Percentiles rank a stretch among this genome's conserved stretches.
Evolutionary conservation across 2,888 invertebrate genomes (phyloP).

Genomic region (Drosophila rellima): DNA sequence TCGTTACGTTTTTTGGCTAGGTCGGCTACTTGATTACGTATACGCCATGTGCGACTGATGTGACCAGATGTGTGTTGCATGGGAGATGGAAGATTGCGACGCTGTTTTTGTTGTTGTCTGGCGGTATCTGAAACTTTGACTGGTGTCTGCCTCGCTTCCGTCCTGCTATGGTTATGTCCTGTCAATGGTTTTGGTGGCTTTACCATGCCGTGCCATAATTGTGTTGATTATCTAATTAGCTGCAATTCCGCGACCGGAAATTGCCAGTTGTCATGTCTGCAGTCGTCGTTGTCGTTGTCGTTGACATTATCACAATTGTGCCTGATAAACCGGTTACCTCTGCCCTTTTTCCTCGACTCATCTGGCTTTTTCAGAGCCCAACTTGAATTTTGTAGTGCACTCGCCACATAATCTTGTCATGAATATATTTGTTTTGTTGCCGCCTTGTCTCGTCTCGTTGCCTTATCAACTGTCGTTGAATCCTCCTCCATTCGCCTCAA

Average conservation of each 20-base stretch:
- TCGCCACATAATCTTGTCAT: conserved; percentile 71
- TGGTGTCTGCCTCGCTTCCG: conserved; percentile 23
- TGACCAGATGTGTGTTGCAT: not conserved
- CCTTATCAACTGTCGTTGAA: not conserved
- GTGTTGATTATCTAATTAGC: conserved; percentile 80
- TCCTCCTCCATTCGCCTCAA: not conserved
- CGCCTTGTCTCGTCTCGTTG: conserved; percentile 18
- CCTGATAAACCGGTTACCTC: conserved; percentile 26
- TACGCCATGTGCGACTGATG: conserved; percentile 16
- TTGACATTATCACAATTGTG: conserved; percentile 10
- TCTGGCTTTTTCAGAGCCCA: not conserved
- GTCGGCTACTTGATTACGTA: conserved; percentile 7
- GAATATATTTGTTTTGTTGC: conserved; percentile 72
- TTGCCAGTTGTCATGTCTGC: conserved; percentile 59
- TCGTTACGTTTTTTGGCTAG: not conserved
- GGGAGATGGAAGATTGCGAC: not conserved
- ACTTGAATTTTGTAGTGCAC: conserved; percentile 53
- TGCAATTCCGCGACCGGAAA: conserved; percentile 75
- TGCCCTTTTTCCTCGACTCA: not conserved
- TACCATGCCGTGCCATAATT: conserved; percentile 58
- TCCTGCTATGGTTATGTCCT: conserved; percentile 42
- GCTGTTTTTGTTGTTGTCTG: not conserved
- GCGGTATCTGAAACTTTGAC: conserved; percentile 3
- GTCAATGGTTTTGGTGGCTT: conserved; percentile 58
- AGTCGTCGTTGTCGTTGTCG: not conserved